phyloP scores from a whole-genome alignment of 2,888 invertebrate species.

The Piscicola geometra region DNA sequence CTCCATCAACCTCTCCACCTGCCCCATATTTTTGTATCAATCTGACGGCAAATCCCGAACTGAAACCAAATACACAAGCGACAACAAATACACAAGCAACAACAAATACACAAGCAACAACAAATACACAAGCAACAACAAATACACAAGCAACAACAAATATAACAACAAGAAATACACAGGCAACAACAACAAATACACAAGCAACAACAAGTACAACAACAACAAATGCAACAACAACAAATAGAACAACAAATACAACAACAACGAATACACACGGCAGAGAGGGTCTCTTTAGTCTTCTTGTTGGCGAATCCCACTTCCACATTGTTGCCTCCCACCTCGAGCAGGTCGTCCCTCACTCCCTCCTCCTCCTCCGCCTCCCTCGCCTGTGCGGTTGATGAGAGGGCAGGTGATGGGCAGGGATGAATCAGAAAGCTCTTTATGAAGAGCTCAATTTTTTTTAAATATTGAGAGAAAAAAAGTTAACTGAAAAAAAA shows the following conservation, averaged over 20 bases:
- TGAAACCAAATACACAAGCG: not conserved
- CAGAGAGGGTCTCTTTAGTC: slow-evolving; percentile 78
- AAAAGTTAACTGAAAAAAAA: not conserved
- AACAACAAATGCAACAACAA: too few relatives aligned
- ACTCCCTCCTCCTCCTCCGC: slow-evolving; percentile 58
- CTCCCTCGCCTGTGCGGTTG: slow-evolving; percentile 64
- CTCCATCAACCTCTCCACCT: slow-evolving; percentile 85
- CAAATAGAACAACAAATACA: too few relatives aligned
- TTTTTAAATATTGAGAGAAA: too few relatives aligned
- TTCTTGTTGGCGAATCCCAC: slow-evolving; percentile 79
- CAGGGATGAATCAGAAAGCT: not conserved
- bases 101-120: too few relatives aligned
- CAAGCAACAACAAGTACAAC: too few relatives aligned
- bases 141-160: too few relatives aligned
- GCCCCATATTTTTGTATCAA: too few relatives aligned
- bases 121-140: too few relatives aligned
- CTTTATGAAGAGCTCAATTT: slow-evolving; percentile 13
- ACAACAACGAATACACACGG: slow-evolving; percentile 66
- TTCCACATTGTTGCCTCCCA: slow-evolving; percentile 54
- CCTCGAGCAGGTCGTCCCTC: not conserved
- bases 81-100: too few relatives aligned
- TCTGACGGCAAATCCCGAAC: not conserved
- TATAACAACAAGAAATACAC: too few relatives aligned
- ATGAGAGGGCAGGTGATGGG: not conserved
- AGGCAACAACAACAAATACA: too few relatives aligned